Base-by-base conservation (phyloP, 2,113 vertebrate genomes). In the Caretta caretta region DNA sequence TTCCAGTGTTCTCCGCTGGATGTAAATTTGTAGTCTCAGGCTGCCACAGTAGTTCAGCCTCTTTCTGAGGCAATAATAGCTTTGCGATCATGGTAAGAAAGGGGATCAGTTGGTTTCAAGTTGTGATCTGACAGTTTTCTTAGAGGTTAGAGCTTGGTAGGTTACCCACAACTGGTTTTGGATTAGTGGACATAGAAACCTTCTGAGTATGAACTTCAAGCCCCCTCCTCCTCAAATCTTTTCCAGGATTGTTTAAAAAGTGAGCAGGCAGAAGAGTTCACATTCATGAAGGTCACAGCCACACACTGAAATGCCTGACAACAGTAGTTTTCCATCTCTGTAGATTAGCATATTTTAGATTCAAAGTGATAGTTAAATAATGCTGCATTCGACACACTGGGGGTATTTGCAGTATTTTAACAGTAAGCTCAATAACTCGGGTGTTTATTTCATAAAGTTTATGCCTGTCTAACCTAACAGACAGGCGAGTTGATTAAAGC, bases 391-490 rank as follows among this genome's bases (percentile, higher is more conserved):
- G 83, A n/a, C 1, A 1, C 11, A 1, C 3, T 20, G 4, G 20
- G 56, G 53, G 8, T 2, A 42, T 81, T 56, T 79, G 49, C 86
- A 51, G 10, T 10, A 8, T 79, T 90, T 91, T 85, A 85, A 85
- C 9, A 2, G 54, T 11, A 19, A n/a, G 8, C 56, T 93, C 57
- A 22, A 12, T 59, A 54, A 87, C 54, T 1, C 0, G 42, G 81
- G 31, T 46, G 7, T 96, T 94, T 88, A 51, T 86, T 95, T 97
- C 25, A 90, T 83, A 50, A 62, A 54, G 88, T 94, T 93, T 51
- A 51, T 87, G 83, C 90, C 90, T 81, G 89, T 91, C 76, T 81
- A 93, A 46, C 83, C 79, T 93, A 94, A 84, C 1, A 72, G 92
- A 83, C 96, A 81, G 92, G 81, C 0, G 1, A 92, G 59, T 38